A percentile compares a stretch with the other conserved stretches of the same genome.
These are phyloP conservation scores for Neelides sp. DNA, from an alignment of 1,140 invertebrate genomes.

Conservation along the genomic window DNA sequence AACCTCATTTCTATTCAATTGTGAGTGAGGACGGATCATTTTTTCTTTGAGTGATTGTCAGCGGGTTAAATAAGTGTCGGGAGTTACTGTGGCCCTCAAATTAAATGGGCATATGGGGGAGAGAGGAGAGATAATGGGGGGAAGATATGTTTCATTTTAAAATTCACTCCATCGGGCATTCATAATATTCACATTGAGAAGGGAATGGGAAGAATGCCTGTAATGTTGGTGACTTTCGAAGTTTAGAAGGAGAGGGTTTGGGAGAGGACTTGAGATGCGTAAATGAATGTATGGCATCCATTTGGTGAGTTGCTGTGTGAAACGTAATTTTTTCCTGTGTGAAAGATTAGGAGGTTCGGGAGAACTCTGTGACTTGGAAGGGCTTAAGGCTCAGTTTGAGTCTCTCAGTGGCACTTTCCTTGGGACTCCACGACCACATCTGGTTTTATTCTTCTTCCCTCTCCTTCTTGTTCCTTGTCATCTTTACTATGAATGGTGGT, in stretches of 20 bases:
- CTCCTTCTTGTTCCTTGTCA: slow-evolving; percentile 16
- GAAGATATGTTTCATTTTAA: too few species aligned
- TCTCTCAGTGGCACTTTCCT: slow-evolving; percentile 10
- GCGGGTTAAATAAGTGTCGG: too few species aligned
- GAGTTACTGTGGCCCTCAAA: too few species aligned
- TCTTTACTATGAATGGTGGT: slow-evolving; percentile 1
- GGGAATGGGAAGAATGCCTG: background rate
- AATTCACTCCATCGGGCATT: too few species aligned
- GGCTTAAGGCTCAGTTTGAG: background rate
- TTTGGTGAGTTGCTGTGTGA: slow-evolving; percentile 11
- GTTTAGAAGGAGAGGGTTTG: background rate
- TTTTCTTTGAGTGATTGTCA: too few species aligned
- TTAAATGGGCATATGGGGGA: too few species aligned
- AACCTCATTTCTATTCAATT: too few species aligned
- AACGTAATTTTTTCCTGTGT: slow-evolving; percentile 11
- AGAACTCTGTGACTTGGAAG: background rate
- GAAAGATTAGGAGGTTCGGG: slow-evolving; percentile 10
- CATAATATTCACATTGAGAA: too few species aligned
- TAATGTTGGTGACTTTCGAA: background rate
- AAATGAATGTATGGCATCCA: slow-evolving; percentile 11
- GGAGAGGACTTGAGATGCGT: background rate
- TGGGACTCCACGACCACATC: slow-evolving; percentile 16
- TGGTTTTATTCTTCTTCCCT: slow-evolving; percentile 20
- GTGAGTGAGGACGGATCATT: too few species aligned
- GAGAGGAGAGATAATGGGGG: too few species aligned